Evolutionary conservation across 2,113 vertebrate species (phyloP), one percentile per base, ranked within the genome.

Genomic region (Onychorhynchus coronatus): DNA sequence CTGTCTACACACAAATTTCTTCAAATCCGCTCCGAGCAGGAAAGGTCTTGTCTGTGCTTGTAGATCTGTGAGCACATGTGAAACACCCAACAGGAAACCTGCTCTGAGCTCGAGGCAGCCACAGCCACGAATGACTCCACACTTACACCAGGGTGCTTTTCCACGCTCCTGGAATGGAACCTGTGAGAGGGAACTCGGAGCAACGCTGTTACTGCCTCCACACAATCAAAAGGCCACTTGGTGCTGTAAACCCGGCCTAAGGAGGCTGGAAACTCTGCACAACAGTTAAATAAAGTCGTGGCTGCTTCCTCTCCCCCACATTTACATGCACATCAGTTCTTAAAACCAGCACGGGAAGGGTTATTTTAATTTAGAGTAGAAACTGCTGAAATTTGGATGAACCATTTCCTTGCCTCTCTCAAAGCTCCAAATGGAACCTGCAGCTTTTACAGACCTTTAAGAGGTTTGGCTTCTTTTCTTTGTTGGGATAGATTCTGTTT

Each of bases 101-200:
- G 19, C 56, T 37, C 1, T 0, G 28, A 79, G 71, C 63, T 50
- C 37, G 30, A 11, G 70, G 82, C 39, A 74, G 82, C 79, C 92
- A 18, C 68, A 77, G 58, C 78, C 12, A 28, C 52, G 35, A 20
- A 50, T 28, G 15, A 28, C 44, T 35, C 67, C 65, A 18, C 30
- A 4, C 3, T 14, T 14, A 20, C 0, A 50, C 0, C 7, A 22
- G 18, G 46, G 20, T 8, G 44, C 65, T 61, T 14, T 72, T 68
- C 39, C 73, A n/a, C 22, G 1, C 71, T 28, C 35, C 59, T 39
- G 22, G 19, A 58, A 31, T 0, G 1, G 18, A 37, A 56, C 2
- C 75, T 24, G 44, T 0, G 24, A 18, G 42, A 71, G 83, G 50
- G 93, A 84, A 23, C 35, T 22, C 73, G 6, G 39, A 27, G 63